Conservation (phyloP, 2,888 invertebrate genomes). For the Flabesymbios commensalis region DNA sequence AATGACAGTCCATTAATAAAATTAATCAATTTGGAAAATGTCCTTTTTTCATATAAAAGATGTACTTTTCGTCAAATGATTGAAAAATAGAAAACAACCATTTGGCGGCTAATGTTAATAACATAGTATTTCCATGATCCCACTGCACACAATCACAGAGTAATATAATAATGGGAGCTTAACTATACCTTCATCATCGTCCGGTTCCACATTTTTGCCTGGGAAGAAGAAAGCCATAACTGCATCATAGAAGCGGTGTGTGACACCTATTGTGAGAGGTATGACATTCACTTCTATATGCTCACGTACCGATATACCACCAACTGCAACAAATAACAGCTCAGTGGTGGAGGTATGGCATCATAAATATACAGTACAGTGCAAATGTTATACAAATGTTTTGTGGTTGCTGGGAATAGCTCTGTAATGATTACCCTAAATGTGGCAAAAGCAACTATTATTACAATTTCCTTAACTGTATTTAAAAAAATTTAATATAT, state of each 20-base stretch:
- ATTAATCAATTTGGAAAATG: too few relatives aligned
- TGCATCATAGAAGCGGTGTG: conserved; percentile 94
- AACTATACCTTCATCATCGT: conserved; percentile 23
- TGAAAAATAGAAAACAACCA: too few relatives aligned
- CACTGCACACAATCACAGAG: too few relatives aligned
- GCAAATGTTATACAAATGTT: too few relatives aligned
- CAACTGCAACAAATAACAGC: conserved; percentile 59
- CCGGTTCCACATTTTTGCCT: conserved; percentile 27
- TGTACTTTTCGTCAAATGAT: too few relatives aligned
- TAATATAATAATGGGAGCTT: too few relatives aligned
- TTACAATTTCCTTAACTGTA: neutral
- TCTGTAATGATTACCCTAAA: too few relatives aligned
- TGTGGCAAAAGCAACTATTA: neutral
- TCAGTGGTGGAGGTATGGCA: neutral
- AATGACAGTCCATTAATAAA: too few relatives aligned
- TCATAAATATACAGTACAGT: neutral
- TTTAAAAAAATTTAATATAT: neutral
- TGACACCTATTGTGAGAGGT: conserved; percentile 82
- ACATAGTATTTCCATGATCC: too few relatives aligned
- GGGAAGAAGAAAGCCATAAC: conserved; percentile 94
- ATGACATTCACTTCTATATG: conserved; percentile 95
- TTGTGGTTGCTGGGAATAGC: too few relatives aligned
- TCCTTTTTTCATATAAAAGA: too few relatives aligned
- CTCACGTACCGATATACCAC: conserved; percentile 98
- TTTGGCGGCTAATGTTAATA: too few relatives aligned